phyloP scores from a whole-genome alignment of 2,797 vertebrate species.

The Tolypeutes matacus region DNA sequence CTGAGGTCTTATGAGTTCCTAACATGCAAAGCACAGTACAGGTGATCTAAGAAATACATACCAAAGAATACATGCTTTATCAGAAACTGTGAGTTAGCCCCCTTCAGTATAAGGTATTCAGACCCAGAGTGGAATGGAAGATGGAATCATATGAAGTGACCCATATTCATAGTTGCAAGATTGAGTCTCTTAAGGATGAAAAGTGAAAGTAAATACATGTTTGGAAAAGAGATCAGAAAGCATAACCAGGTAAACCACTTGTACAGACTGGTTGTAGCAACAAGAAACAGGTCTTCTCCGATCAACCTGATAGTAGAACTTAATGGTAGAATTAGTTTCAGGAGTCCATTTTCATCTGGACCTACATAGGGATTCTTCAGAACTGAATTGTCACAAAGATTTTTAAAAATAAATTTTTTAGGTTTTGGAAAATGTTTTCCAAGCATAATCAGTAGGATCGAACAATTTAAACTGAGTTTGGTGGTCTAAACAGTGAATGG shows the following conservation, averaged over 20 bases:
- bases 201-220: not conserved
- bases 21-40: not conserved
- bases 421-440: slow-evolving; percentile 14
- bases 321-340: slow-evolving; percentile 6
- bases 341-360: not conserved
- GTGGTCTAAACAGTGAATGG: not conserved
- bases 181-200: not conserved
- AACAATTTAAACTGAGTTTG: not conserved
- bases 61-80: not conserved
- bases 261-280: slow-evolving; percentile 25
- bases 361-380: slow-evolving; percentile 17
- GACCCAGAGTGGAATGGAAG: not conserved
- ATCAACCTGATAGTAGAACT: not conserved
- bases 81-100: not conserved
- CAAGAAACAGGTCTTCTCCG: slow-evolving; percentile 2
- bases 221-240: slow-evolving; percentile 1
- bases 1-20: not conserved
- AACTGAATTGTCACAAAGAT: not conserved
- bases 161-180: not conserved
- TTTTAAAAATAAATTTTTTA: slow-evolving; percentile 12
- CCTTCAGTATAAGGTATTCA: not conserved
- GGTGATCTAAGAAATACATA: not conserved
- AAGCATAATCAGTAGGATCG: not conserved
- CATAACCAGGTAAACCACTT: slow-evolving; percentile 2
- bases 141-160: not conserved